A percentile compares a stretch with the other conserved stretches of the same genome.
phyloP scores from a whole-genome alignment of 2,113 vertebrate species.

The Lepidothrix coronata region DNA sequence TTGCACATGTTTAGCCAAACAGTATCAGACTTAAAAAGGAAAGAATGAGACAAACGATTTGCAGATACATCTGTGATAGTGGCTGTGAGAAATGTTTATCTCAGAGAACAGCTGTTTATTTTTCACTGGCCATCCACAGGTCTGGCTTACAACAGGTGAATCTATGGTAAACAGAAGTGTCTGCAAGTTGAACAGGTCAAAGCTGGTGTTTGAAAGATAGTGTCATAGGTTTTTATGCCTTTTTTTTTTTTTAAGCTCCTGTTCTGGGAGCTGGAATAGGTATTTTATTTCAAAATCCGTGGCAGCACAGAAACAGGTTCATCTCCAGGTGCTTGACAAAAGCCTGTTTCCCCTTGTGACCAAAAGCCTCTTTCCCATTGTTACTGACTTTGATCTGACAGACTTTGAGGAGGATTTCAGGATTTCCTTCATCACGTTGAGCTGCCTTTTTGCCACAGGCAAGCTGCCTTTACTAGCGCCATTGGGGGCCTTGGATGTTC shows the following conservation, averaged over 20 bases:
- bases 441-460: neutral
- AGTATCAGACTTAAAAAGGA: neutral
- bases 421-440: neutral
- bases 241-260: neutral
- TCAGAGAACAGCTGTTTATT: neutral
- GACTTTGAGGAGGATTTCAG: neutral
- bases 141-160: neutral
- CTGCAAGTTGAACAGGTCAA: neutral
- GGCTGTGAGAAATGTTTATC: neutral
- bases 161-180: neutral
- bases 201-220: neutral
- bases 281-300: neutral
- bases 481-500: neutral
- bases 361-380: neutral
- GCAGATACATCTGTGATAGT: fast-evolving
- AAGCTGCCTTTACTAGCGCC: neutral
- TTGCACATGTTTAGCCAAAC: neutral
- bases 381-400: neutral
- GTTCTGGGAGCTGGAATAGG: neutral
- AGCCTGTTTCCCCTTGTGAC: neutral
- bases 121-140: neutral
- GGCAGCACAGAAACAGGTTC: neutral
- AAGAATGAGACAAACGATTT: neutral
- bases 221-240: neutral
- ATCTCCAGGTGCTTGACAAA: neutral